Evolutionary conservation across 1,140 invertebrate genomes (phyloP), one percentile per base, ranked within the genome.

Genomic region (Magallana ariakensis): DNA sequence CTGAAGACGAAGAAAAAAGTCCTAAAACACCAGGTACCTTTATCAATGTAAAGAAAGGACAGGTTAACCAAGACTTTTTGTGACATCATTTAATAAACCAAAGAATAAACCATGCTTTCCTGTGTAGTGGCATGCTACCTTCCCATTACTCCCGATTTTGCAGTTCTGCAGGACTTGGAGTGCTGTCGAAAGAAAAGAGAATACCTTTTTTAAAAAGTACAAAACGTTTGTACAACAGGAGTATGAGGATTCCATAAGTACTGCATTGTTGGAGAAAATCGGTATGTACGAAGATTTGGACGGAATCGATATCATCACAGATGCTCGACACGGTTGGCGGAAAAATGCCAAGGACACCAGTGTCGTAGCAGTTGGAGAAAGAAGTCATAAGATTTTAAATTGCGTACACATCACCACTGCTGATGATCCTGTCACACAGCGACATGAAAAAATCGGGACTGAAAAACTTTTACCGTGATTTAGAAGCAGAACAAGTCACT

Each of bases 381-480:
- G 84, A 84, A 70, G 55, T 15, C 80, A 87, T 16, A 66, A 87
- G 54, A 62, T 87, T 13, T 10, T 87, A 4, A 60, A 22, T 15
- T 80, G 70, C 26, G 58, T 53, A 56, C 54, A 75, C 22, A 54
- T 80, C 5, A 87, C 85, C 33, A 87, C 54, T n/a, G n/a, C 19
- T 15, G 33, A 62, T 19, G 85, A 87, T 70, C 22, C 26, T 46
- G 56, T 87, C 46, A 83, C 85, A 15, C 85, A 82, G 70, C 82
- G 80, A 86, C 85, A 86, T 53, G 80, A 86, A 56, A 80, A 80
- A 56, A 19, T 86, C 82, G 85, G 85, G 56, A 86, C 85, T 5
- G 26, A 83, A n/a, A 58, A 6, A 55, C n/a, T 83, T n/a, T 10
- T 83, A 86, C 13, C 3, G 60, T 4, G 46, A 82, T 16, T 46